Base-by-base conservation (phyloP, 53 echinoderm and acorn worm species). In the Antedon mediterranea region DNA sequence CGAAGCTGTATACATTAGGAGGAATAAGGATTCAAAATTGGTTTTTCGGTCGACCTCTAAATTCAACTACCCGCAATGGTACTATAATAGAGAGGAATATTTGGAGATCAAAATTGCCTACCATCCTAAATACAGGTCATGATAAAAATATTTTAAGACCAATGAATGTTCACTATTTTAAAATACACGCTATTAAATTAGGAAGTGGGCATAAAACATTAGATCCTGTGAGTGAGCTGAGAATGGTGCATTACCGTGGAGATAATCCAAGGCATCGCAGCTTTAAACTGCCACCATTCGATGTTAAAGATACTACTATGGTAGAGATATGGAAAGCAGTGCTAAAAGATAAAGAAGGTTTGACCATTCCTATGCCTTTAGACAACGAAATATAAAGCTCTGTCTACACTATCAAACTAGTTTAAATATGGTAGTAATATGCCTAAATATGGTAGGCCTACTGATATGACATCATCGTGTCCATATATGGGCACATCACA, bases 91-190 rank as follows among this genome's bases (percentile, higher is more conserved):
- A 85, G 20, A 72, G 85, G 30, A 90, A 90, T 28, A 79, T 80
- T 0, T 90, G 90, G 90, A 78, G 90, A 43, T 81, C 90, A 14
- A 75, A 75, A 71, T 74, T 82, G 31, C 90, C 90, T 2, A 82
- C 85, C 0, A 73, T 80, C 26, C 87, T 85, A 31, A 88, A 90
- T 32, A 79, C 85, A 26, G 90, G 90, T 1, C 85, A 83, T 29
- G 90, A 90, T 74, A 90, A 90, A 73, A 90, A 88, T 72, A 90
- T 90, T 32, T 44, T 90, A 14, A 78, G 86, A 30, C 90, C 90
- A 29, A 82, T 80, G 13, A 82, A 90, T 76, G 83, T 85, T 13
- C 90, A 90, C 29, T 90, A 90, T 82, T 90, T 88, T 31, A 87
- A 90, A 44, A 88, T 90, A 72, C 87, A 90, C 74, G 82, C 77